Evolutionary conservation across 2,113 vertebrate species (phyloP).

Genomic region (Xenopus tropicalis): UCB_Xtro_10.0 CM004446.2:82926001-82926500

Average conservation of each 20-base stretch:
- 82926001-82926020: no score
- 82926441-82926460: not conserved
- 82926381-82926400: not conserved
- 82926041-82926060: no score
- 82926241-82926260: constrained; percentile 5
- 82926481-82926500: no score
- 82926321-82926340: not conserved
- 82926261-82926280: not conserved
- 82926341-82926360: no score
- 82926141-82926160: not conserved
- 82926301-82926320: not conserved
- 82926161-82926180: constrained; percentile 1
- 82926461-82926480: not conserved
- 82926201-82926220: constrained; percentile 1
- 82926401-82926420: not conserved
- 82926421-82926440: not conserved
- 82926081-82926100: not conserved
- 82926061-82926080: no score
- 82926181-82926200: not conserved
- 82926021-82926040: no score
- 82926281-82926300: not conserved
- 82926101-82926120: not conserved
- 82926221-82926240: constrained; percentile 1
- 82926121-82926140: not conserved
- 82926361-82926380: not conserved